Percentiles rank a stretch among this genome's conserved stretches.
Evolutionary conservation across 2,888 invertebrate species (phyloP).

Genomic region (Holacanthella duospinosa): DNA sequence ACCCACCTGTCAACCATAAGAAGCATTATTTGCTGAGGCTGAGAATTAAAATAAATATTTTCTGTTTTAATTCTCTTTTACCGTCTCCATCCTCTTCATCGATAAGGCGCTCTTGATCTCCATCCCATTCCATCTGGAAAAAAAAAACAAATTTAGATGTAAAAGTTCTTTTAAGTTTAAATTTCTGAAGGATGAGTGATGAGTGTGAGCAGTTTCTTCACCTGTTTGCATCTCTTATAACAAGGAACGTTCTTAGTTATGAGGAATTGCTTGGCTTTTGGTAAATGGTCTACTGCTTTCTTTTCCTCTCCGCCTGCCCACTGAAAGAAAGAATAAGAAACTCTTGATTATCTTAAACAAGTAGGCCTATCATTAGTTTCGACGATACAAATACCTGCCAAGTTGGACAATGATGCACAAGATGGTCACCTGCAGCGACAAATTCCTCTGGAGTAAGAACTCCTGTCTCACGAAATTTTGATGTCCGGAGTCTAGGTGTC

Average conservation of each 20-base stretch:
- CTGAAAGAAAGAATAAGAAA: too few species aligned
- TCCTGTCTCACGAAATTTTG: conserved; percentile 53
- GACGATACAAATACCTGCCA: too few species aligned
- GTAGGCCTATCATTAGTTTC: too few species aligned
- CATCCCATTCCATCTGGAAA: conserved; percentile 73
- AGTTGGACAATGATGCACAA: conserved; percentile 97
- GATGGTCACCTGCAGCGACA: conserved; percentile 94
- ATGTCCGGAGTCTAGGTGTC: conserved; percentile 89
- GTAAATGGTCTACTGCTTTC: conserved; percentile 80
- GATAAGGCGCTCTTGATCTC: conserved; percentile 81
- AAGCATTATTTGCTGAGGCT: too few species aligned
- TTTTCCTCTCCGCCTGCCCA: conserved; percentile 89
- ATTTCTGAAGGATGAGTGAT: too few species aligned
- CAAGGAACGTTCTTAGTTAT: conserved; percentile 96
- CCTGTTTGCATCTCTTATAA: conserved; percentile 84
- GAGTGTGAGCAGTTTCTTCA: too few species aligned
- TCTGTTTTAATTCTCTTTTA: conserved; percentile 15
- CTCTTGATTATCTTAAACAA: too few species aligned
- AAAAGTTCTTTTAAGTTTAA: not conserved
- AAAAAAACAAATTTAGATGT: not conserved
- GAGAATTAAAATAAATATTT: conserved; percentile 32
- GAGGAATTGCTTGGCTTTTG: conserved; percentile 90
- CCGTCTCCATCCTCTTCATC: conserved; percentile 68
- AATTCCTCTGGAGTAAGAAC: conserved; percentile 99
- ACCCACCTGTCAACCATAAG: too few species aligned